Percentiles rank a stretch among this genome's conserved stretches.
These are phyloP conservation scores for Cottoperca gobio DNA, from an alignment of 2,797 vertebrate species.

Conservation along the genomic window DNA sequence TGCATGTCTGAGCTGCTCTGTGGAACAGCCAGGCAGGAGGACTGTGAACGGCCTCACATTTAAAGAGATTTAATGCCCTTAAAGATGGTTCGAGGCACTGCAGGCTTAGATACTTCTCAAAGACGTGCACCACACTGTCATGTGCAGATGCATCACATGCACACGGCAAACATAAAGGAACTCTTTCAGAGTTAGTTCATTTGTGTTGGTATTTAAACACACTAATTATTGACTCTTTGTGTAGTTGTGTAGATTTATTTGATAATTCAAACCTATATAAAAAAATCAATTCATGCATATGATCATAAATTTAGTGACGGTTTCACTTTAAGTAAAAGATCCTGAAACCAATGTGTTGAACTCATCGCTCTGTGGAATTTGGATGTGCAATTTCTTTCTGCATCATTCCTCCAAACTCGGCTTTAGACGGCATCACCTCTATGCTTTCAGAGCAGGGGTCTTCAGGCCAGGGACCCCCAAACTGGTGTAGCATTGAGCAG, in stretches of 20 bases:
- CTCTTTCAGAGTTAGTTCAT: not conserved
- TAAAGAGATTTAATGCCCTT: slow-evolving; percentile 54
- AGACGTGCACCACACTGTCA: slow-evolving; percentile 5
- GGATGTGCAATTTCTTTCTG: not conserved
- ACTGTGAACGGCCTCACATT: slow-evolving; percentile 42
- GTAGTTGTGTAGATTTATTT: no score
- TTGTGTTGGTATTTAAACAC: not conserved
- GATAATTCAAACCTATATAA: no score
- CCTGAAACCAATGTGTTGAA: not conserved
- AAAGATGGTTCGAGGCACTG: slow-evolving; percentile 54
- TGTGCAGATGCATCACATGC: not conserved
- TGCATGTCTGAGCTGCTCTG: slow-evolving; percentile 45
- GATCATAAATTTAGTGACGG: not conserved
- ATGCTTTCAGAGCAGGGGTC: no score
- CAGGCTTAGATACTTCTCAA: slow-evolving; percentile 36
- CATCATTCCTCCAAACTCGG: not conserved
- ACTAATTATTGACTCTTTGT: not conserved
- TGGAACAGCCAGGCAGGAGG: slow-evolving; percentile 33
- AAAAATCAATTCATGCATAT: no score
- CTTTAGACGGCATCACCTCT: no score
- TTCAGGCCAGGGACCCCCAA: no score
- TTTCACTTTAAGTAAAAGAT: not conserved
- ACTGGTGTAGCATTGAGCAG: no score
- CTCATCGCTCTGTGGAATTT: not conserved
- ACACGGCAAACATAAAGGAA: slow-evolving; percentile 21